Conservation (phyloP, 2,113 vertebrate genomes). For the Turdus rufiventris region DNA sequence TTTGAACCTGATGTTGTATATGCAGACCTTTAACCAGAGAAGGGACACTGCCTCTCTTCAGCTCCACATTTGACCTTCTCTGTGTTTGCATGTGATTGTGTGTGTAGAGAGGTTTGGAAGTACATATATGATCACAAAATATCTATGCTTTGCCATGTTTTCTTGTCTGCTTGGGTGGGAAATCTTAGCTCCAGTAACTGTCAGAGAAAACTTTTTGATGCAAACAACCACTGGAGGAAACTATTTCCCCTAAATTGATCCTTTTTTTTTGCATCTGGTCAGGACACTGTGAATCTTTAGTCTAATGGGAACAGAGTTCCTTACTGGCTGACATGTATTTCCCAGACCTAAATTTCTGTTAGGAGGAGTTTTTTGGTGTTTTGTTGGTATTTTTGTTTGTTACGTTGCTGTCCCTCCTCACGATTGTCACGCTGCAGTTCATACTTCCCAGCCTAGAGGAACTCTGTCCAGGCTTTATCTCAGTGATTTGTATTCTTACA, state of each 20-base stretch:
- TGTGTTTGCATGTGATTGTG: neutral
- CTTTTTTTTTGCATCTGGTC: neutral
- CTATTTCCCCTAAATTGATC: neutral
- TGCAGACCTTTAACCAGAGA: neutral
- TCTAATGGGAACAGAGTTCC: neutral
- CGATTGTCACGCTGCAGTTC: neutral
- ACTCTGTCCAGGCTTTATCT: neutral
- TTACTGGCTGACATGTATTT: neutral
- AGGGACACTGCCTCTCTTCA: neutral
- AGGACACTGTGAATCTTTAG: neutral
- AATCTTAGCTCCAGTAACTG: neutral
- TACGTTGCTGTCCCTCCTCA: neutral
- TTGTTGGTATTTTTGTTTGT: neutral
- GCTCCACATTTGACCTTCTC: neutral
- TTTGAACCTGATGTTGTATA: neutral
- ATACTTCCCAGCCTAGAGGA: neutral
- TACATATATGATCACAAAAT: neutral
- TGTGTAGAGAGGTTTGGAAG: neutral
- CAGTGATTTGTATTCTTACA: neutral
- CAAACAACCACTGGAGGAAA: neutral
- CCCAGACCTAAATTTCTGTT: neutral
- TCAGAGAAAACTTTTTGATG: neutral
- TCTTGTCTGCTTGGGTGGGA: neutral
- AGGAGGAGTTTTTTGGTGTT: neutral
- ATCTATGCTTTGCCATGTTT: neutral